A percentile compares a stretch with the other conserved stretches of the same genome.
phyloP scores from a whole-genome alignment of 2,113 vertebrate species.

The Rattus rattus region DNA sequence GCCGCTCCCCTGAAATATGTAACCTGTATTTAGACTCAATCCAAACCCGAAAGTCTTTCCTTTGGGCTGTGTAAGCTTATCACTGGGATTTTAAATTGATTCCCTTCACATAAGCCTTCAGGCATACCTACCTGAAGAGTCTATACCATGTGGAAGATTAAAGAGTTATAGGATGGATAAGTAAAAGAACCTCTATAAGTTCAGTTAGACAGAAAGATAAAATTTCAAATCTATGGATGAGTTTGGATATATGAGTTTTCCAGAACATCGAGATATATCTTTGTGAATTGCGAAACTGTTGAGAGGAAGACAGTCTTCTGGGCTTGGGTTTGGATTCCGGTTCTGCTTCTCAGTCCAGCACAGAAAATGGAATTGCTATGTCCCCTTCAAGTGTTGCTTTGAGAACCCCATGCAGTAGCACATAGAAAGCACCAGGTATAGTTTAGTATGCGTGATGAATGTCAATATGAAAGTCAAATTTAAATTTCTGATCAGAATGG shows the following conservation, averaged over 20 bases:
- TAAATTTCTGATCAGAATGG: conserved; percentile 14
- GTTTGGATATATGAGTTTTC: not conserved
- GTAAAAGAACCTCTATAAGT: not conserved
- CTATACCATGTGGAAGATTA: not conserved
- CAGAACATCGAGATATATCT: not conserved
- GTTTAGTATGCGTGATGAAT: not conserved
- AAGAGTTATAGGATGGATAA: not conserved
- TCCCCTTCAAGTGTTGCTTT: not conserved
- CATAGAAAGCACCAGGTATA: not conserved
- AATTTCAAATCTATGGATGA: not conserved
- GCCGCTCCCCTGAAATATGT: not conserved
- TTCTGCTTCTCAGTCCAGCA: not conserved
- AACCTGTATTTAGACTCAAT: not conserved
- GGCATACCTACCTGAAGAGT: not conserved
- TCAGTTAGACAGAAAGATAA: not conserved
- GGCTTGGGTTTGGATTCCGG: not conserved
- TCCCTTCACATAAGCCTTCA: not conserved
- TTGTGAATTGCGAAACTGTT: not conserved
- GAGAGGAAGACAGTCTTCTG: not conserved
- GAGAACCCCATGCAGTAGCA: not conserved
- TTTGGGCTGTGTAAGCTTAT: not conserved
- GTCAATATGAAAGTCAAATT: not conserved
- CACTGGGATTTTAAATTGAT: not conserved
- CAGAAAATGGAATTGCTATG: not conserved
- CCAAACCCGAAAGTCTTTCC: not conserved